These are phyloP conservation scores for Musca vetustissima DNA, from an alignment of 1,140 invertebrate genomes.

Conservation along the genomic window DNA sequence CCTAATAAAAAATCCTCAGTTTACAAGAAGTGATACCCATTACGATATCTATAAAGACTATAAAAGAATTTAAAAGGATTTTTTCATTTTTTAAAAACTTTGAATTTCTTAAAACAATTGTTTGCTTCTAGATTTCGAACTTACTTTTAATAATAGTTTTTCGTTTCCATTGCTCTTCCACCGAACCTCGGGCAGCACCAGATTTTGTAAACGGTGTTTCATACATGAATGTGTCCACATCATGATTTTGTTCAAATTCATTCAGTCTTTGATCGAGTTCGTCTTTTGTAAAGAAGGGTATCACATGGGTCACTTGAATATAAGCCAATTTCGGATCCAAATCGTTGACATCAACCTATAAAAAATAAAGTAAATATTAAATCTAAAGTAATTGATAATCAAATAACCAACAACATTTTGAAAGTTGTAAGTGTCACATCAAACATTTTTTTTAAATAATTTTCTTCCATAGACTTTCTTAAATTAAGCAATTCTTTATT, in stretches of 20 bases:
- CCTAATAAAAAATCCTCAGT: too few species aligned
- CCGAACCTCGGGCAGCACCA: slow-evolving; percentile 74
- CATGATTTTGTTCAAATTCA: slow-evolving; percentile 86
- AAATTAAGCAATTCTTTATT: too few species aligned
- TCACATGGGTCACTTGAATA: slow-evolving; percentile 88
- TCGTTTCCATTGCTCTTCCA: slow-evolving; percentile 86
- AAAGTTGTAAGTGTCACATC: background rate
- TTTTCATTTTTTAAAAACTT: too few species aligned
- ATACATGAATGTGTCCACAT: slow-evolving; percentile 85
- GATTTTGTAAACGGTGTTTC: slow-evolving; percentile 90
- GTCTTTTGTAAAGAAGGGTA: slow-evolving; percentile 74
- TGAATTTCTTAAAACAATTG: too few species aligned
- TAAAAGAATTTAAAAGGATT: too few species aligned
- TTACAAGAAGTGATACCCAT: too few species aligned
- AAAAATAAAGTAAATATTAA: background rate
- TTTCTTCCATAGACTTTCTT: background rate
- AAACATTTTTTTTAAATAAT: background rate
- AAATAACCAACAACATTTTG: background rate
- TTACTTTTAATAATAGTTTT: slow-evolving; percentile 82
- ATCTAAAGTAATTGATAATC: background rate
- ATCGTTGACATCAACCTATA: slow-evolving; percentile 74
- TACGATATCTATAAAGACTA: too few species aligned
- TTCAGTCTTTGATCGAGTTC: slow-evolving; percentile 68
- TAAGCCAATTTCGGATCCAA: slow-evolving; percentile 83
- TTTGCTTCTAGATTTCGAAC: too few species aligned